Base-by-base conservation (phyloP, 2,888 invertebrate genomes). In the Cerastis rubricosa region DNA sequence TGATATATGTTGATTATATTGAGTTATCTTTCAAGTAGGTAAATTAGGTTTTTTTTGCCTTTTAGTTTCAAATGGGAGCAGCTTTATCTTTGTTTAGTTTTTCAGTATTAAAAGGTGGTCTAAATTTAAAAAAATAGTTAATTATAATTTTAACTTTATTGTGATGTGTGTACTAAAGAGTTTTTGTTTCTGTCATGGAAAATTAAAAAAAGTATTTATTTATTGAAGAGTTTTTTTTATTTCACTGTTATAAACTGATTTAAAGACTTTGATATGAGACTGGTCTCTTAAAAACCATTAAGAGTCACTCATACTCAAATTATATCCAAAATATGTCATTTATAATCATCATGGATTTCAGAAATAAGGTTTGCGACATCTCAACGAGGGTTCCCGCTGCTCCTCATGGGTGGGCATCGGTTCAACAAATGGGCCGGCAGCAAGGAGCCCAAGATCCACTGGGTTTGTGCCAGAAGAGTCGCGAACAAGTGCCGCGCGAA, bases 341-440 rank as follows among this genome's bases (percentile, higher is more conserved):
- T 7, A 40, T 17, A 35, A 57, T 22, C 11, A 29, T 69, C 0
- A 11, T 29, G 49, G 19, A 29, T 7, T 69, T 29, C 64, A 82
- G 82, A 35, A 54, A 71, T 82, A 40, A 57, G 29, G 25, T 85
- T 86, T 29, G 47, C 78, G 0, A 78, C 64, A 14, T 78, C 85
- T 9, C 72, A 73, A 47, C 78, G 74, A 3, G 85, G 85, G 7
- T 83, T 74, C 12, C 83, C 85, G 1, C 73, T 81, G 3, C 77
- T 94, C 8, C 47, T 84, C 40, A 74, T 91, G 9, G 92, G 92
- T 0, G 43, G 51, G 6, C 88, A 91, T 69, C 86, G 90, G 9
- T 93, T 87, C 74, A 91, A 91, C 68, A 88, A 76, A 66, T 87
- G 87, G 78, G 76, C 80, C 47, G 79, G 87, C 29, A 89, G 87